phyloP scores from a whole-genome alignment of 2,113 vertebrate species.

The Orcinus orca region DNA sequence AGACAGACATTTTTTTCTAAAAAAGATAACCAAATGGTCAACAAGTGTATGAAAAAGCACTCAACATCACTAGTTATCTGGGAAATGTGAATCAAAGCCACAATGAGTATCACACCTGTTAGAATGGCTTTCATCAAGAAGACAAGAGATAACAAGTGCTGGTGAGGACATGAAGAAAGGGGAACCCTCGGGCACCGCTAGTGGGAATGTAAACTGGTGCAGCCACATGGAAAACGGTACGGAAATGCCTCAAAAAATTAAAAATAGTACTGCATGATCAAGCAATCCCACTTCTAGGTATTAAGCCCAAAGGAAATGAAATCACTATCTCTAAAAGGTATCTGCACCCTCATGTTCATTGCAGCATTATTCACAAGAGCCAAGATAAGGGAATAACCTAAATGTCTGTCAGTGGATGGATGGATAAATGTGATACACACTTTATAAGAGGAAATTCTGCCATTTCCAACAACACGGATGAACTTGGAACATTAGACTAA shows the following conservation, averaged over 20 bases:
- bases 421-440: too few relatives aligned
- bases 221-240: neutral
- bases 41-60: neutral
- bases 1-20: neutral
- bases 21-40: neutral
- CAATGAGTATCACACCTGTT: neutral
- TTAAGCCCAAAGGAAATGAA: neutral
- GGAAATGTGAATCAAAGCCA: neutral
- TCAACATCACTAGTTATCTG: neutral
- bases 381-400: fast-evolving
- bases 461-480: neutral
- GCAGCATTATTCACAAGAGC: too few relatives aligned
- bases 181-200: neutral
- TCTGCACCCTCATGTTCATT: neutral
- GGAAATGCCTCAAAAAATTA: neutral
- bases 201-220: neutral
- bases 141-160: neutral
- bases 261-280: neutral
- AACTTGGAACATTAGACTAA: neutral
- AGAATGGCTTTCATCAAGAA: neutral
- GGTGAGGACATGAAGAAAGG: neutral
- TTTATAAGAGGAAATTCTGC: neutral
- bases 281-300: neutral
- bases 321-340: neutral
- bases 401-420: neutral